These are phyloP conservation scores for Thamnophis elegans DNA, from an alignment of 2,797 vertebrate species.

Conservation along the genomic window DNA sequence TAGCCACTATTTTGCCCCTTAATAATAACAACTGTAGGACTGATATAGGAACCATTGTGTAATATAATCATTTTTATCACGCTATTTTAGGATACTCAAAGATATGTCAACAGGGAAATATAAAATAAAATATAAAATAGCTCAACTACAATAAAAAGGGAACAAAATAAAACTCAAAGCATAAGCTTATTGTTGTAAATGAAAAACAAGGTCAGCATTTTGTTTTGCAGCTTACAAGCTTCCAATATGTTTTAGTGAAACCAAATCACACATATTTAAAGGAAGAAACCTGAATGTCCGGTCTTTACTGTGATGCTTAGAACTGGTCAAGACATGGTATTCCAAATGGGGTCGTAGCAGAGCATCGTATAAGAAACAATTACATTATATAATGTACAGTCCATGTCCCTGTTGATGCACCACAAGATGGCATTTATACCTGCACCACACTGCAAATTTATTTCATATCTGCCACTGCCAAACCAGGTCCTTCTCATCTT, in stretches of 20 bases:
- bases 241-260: neutral
- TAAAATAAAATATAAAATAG: neutral
- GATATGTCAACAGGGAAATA: neutral
- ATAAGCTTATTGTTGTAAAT: neutral
- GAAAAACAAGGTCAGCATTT: neutral
- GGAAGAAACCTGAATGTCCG: neutral
- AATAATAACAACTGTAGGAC: neutral
- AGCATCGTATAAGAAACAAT: neutral
- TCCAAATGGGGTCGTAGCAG: neutral
- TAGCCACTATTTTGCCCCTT: neutral
- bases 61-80: neutral
- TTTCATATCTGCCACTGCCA: neutral
- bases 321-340: neutral
- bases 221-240: neutral
- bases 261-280: neutral
- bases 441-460: neutral
- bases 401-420: neutral
- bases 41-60: neutral
- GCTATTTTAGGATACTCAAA: neutral
- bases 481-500: neutral
- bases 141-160: neutral
- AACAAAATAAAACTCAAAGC: neutral
- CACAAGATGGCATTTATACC: neutral
- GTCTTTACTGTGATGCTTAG: neutral
- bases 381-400: neutral